Evolutionary conservation across 2,797 vertebrate genomes (phyloP), one percentile per base, ranked within the genome.

Genomic region (Cyclopterus lumpus): DNA sequence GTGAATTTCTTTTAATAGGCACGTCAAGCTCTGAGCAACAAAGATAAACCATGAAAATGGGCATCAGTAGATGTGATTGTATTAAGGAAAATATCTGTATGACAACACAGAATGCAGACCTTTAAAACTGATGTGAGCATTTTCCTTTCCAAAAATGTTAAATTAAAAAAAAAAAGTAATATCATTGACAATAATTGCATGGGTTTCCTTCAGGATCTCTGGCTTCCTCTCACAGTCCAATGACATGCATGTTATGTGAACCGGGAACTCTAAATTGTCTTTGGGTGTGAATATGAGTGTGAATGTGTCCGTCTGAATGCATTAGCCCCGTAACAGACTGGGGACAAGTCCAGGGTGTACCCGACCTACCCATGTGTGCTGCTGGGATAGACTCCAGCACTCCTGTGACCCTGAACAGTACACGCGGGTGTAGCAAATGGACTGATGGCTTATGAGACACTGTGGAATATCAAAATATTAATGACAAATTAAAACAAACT

Each of bases 211-310:
- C 12, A 15, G 1, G 15, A 62, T 22, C 18, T 66, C 60, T 18
- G 34, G 1, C 66, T 68, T 64, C 34, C 12, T 66, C 48, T 54
- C 38, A 60, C 24, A 55, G 60, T 61, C 26, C 46, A 59, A n/a
- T 66, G 46, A 67, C 68, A 82, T 58, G 71, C 40, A 49, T 51
- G 54, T 61, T 70, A 30, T 80, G 67, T 74, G 68, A 82, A 65
- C 28, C 6, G 15, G 26, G 84, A 48, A 72, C 42, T 80, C 60
- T 65, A 73, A 75, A 83, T 73, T 69, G 38, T 60, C 69, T 26
- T 18, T 32, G 73, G 74, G 86, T 81, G 77, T 87, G 76, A 83
- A 83, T 73, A 66, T 58, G 42, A 73, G 63, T 71, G 81, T 75
- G 75, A 85, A 77, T 74, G 55, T 81, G 65, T 82, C 68, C 0